These are phyloP conservation scores for Hyphantria cunea DNA, from an alignment of 1,140 invertebrate genomes.

Conservation along the genomic window DNA sequence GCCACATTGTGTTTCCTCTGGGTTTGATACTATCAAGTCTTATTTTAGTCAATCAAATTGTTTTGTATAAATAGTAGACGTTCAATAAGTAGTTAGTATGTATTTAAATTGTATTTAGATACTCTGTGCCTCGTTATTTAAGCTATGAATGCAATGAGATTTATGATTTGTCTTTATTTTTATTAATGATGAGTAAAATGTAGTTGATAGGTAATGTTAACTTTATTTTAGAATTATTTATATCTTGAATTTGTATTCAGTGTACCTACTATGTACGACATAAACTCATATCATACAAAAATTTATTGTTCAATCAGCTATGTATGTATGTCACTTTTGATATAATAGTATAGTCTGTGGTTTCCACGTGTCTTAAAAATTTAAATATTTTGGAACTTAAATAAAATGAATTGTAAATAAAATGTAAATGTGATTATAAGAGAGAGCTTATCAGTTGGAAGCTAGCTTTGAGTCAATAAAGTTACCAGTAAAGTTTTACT, in stretches of 20 bases:
- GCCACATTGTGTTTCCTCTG: constrained; percentile 2
- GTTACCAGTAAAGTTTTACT: too few relatives aligned
- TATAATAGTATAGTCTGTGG: too few relatives aligned
- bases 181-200: constrained; percentile 4
- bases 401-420: too few relatives aligned
- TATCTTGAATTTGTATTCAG: neutral
- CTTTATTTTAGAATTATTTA: constrained; percentile 21
- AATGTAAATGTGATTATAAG: too few relatives aligned
- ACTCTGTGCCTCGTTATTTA: constrained; percentile 31
- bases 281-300: neutral
- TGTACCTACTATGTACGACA: neutral
- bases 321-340: too few relatives aligned
- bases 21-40: constrained; percentile 24
- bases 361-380: too few relatives aligned
- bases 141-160: constrained; percentile 13
- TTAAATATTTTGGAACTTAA: too few relatives aligned
- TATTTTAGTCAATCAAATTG: constrained; percentile 24
- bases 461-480: too few relatives aligned
- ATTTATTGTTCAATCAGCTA: too few relatives aligned
- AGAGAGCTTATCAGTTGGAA: too few relatives aligned
- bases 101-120: constrained; percentile 20
- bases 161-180: constrained; percentile 11
- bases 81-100: constrained; percentile 9
- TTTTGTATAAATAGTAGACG: constrained; percentile 12
- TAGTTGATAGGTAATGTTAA: neutral